phyloP scores from a whole-genome alignment of 2,888 invertebrate genomes.

The Spisula subtruncata region DNA sequence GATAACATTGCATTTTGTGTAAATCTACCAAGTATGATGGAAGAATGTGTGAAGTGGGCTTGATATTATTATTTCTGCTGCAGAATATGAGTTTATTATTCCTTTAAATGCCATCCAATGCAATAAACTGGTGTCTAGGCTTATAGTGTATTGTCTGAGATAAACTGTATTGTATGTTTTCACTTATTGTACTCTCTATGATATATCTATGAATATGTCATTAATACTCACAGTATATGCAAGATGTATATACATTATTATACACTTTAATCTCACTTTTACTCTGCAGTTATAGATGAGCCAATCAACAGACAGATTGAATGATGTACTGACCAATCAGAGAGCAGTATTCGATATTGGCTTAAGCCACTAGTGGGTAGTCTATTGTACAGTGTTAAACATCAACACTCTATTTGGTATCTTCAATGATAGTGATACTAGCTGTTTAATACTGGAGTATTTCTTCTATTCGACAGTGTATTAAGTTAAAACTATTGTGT shows the following conservation, averaged over 20 bases:
- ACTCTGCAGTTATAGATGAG: conserved; percentile 35
- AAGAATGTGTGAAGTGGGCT: conserved; percentile 2
- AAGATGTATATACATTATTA: neutral
- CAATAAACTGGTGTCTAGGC: neutral
- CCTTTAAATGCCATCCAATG: neutral
- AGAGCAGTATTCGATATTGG: conserved; percentile 51
- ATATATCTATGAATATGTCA: neutral
- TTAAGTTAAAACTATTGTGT: conserved; percentile 14
- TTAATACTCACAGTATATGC: neutral
- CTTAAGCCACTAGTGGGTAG: conserved; percentile 37
- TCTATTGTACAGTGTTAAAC: conserved; percentile 25
- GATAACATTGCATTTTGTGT: neutral
- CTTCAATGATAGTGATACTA: neutral
- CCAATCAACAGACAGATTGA: conserved; percentile 58
- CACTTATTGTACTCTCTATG: conserved; percentile 14
- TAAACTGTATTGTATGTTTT: conserved; percentile 1
- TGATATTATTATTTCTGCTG: conserved; percentile 12
- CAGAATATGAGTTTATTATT: conserved; percentile 17
- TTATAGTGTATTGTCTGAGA: conserved; percentile 8
- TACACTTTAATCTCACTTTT: conserved; percentile 31
- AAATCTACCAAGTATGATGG: neutral
- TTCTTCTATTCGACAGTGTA: conserved; percentile 14
- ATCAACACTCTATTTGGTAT: conserved; percentile 22
- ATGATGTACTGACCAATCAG: conserved; percentile 52
- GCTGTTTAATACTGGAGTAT: neutral